Evolutionary conservation across 2,888 invertebrate species (phyloP), one percentile per base, ranked within the genome.

Genomic region (Strigamia maritima): DNA sequence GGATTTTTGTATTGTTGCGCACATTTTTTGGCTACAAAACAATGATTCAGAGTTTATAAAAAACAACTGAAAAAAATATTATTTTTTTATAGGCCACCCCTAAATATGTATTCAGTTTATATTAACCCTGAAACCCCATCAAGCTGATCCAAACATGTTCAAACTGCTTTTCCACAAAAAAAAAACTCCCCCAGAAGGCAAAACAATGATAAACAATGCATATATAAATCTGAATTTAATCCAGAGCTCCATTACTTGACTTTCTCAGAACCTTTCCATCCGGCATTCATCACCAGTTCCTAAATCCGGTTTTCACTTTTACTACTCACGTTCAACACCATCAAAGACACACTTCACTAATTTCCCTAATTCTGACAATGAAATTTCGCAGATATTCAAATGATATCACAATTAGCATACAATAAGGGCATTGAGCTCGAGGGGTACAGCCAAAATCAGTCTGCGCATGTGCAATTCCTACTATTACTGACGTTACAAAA

Each of bases 371-470:
- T 2, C 60, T 19, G 19, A 60, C 60, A 8, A 60, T 60, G 8
- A 16, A 60, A 31, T 31, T 60, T 19, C 19, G 14, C 4, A 19
- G 60, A 60, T 19, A 60, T 60, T 60, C 19, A 60, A 60, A 60
- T 60, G 60, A 60, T 60, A 16, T 60, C 60, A 60, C n/a, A 10
- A 60, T 60, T 60, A 22, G 8, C 60, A 24, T 60, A 24, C n/a
- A 12, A 60, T 60, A 60, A 60, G 60, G 60, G 60, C 60, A 19
- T 60, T 60, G 60, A 60, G 60, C 60, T 60, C 60, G 60, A 60
- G 60, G 60, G 60, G 60, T 60, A 22, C 14, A 60, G 19, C 60
- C 60, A n/a, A 19, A 2, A 22, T 2, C 19, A 3, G 7, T 60
- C 22, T 60, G 60, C 60, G 60, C 60, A 60, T 60, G 60, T 60